phyloP scores from a whole-genome alignment of 2,888 invertebrate species.

The Panopea generosa region DNA sequence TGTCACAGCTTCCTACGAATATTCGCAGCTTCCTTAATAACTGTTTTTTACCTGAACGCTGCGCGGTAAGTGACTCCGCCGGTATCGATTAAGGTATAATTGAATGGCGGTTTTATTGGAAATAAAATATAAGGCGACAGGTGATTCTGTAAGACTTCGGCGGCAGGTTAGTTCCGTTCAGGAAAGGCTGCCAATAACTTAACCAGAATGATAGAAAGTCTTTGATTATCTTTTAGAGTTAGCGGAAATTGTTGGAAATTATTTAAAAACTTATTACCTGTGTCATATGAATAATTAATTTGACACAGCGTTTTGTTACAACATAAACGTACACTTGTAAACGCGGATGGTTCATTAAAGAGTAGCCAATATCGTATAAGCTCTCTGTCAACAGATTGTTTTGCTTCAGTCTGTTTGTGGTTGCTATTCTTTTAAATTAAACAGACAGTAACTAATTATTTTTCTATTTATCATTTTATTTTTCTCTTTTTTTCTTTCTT shows the following conservation, averaged over 20 bases:
- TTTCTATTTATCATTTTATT: too few species aligned
- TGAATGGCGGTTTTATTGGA: conserved; percentile 4
- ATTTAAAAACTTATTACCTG: conserved; percentile 21
- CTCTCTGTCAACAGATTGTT: too few species aligned
- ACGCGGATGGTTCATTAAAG: too few species aligned
- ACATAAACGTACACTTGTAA: not conserved
- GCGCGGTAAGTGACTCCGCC: conserved; percentile 21
- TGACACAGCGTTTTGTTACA: conserved; percentile 9
- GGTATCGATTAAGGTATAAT: not conserved
- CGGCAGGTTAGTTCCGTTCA: conserved; percentile 33
- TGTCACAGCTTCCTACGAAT: not conserved
- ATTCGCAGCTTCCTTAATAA: too few species aligned
- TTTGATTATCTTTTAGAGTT: conserved; percentile 57
- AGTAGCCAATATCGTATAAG: too few species aligned
- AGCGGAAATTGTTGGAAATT: conserved; percentile 56
- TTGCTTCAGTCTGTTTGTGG: too few species aligned
- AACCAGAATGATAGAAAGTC: conserved; percentile 48
- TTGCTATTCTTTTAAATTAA: too few species aligned
- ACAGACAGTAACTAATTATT: too few species aligned
- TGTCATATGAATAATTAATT: conserved; percentile 46
- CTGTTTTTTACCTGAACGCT: too few species aligned
- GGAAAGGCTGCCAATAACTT: conserved; percentile 43
- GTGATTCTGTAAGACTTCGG: conserved; percentile 33
- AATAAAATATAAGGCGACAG: conserved; percentile 31
- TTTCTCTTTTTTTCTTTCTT: too few species aligned